These are phyloP conservation scores for Danionella cerebrum DNA, from an alignment of 2,113 vertebrate genomes.

Conservation along the genomic window DNA sequence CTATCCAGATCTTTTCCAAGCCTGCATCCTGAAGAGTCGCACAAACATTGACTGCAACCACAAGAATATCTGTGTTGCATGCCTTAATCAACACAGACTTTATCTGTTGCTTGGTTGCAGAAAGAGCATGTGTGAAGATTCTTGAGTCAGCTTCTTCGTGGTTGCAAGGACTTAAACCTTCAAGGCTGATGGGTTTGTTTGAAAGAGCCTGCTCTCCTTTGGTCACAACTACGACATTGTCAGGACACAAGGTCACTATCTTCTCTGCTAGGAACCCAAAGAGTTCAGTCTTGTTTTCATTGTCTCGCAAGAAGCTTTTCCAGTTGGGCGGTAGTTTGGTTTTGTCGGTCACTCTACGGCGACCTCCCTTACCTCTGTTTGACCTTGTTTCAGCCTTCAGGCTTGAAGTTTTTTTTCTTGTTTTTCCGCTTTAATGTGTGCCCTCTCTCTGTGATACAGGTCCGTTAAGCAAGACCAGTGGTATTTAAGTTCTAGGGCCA, in stretches of 20 bases:
- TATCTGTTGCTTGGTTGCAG: neutral
- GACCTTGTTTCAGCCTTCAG: neutral
- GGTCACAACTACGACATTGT: neutral
- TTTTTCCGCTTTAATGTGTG: no score
- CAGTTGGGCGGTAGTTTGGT: neutral
- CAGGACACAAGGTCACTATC: neutral
- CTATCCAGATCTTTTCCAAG: no score
- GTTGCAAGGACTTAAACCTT: neutral
- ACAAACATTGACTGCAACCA: neutral
- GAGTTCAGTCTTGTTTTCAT: neutral
- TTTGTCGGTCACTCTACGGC: neutral
- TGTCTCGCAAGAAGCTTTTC: neutral
- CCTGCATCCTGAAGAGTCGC: no score
- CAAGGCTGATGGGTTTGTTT: neutral
- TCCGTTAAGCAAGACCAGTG: no score
- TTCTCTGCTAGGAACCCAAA: neutral
- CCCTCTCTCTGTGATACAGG: no score
- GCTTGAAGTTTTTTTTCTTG: no score
- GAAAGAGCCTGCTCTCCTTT: neutral
- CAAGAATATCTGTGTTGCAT: neutral
- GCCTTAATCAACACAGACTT: slow-evolving; percentile 1
- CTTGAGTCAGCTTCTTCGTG: neutral
- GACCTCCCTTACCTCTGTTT: neutral
- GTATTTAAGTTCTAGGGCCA: no score
- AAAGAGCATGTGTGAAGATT: neutral